Evolutionary conservation across 1,140 invertebrate species (phyloP), one percentile per base, ranked within the genome.

Genomic region (Kradibia gibbosae): DNA sequence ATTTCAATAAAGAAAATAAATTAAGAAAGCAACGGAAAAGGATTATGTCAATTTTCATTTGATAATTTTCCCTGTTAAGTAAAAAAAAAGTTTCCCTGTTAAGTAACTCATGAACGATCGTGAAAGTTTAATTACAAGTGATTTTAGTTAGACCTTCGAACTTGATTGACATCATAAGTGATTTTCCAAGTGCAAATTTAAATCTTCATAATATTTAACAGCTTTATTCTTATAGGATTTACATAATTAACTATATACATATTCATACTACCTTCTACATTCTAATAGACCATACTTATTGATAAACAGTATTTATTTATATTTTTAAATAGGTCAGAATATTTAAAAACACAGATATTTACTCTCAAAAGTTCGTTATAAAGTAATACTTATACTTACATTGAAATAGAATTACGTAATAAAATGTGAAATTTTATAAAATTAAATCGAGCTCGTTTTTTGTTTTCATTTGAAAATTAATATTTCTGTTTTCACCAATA

Each of bases 201-300:
- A 78, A 65, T 78, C 77, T 50, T 67, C 77, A 48, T 78, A 78
- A 71, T 65, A 71, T 65, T 78, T 71, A 78, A 48, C 65, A n/a
- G 34, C 20, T 55, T 62, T 70, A 67, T 42, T 28, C 77, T 78
- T 71, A 78, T 71, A 65, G 65, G 77, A 78, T 78, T 78, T 78
- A 36, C 65, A 78, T 70, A 28, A 31, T 53, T 39, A 28, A 48
- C 48, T 78, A 71, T 71, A 78, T 71, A 78, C 67, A 78, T 60
- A 78, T 42, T 62, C 48, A 8, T 50, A n/a, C 67, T 55, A n/a
- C 2, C 25, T 55, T 25, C 53, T 4, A 55, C 53, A 3, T n/a
- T 55, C 53, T n/a, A n/a, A n/a, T n/a, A n/a, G n/a, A n/a, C n/a
- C n/a, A n/a, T n/a, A n/a, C n/a, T n/a, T n/a, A n/a, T n/a, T n/a